Evolutionary conservation across 1,140 invertebrate species (phyloP), one percentile per base, ranked within the genome.

Genomic region (Cylas formicarius): DNA sequence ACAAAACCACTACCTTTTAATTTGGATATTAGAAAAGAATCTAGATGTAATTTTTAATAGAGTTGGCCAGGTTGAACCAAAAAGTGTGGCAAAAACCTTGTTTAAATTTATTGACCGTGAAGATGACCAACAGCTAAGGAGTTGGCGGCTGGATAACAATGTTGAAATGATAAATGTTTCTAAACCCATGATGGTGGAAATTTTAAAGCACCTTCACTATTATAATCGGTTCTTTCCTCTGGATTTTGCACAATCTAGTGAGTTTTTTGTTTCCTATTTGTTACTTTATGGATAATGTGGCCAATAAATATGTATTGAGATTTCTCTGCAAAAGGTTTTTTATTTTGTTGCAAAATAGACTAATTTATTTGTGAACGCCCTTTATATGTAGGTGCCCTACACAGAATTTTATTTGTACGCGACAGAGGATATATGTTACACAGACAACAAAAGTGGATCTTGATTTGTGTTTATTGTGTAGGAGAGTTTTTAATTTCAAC

Each of bases 21-120:
- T 77, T 19, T 74, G 73, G 72, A 57, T 75, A 7, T 68, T 74
- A 57, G 73, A 77, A 52, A 73, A 70, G 43, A 67, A 72, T 41
- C 57, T 76, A 20, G 66, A 73, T 50, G 63, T 75, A 20, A 22
- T 53, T 9, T 38, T 52, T 45, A 52, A 59, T 18, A 41, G 48
- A 24, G 54, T 60, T 4, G 45, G 61, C 6, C 53, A 47, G 39
- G 57, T 66, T 7, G 11, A 7, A 20, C 10, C 38, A 62, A 62
- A 56, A 56, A 69, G 32, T 52, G 60, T 36, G 29, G 60, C 56
- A 3, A 75, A 74, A 60, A 63, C 73, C 21, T 61, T 75, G 48
- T 74, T 67, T 57, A 70, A 67, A 63, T 66, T 70, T 29, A 60
- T 33, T 21, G 45, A 53, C 7, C 41, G 42, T 23, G 34, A 46